Conservation (phyloP, 2,113 vertebrate species). For the Oxyruncus cristatus region DNA sequence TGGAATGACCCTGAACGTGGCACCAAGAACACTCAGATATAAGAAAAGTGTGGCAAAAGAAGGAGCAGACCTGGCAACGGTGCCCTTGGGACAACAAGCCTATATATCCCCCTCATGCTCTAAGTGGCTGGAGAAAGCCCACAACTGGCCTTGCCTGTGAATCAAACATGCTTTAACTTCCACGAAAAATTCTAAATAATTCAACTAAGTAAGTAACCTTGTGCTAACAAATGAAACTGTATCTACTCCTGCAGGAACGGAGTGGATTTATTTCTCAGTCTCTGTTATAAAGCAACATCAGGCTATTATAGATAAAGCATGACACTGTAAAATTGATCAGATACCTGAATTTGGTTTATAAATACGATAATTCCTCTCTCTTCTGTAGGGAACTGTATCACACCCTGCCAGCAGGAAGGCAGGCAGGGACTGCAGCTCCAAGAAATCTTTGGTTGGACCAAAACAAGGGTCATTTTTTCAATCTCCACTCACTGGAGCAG, state of each 20-base stretch:
- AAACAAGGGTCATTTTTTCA: background rate
- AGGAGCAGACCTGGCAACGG: background rate
- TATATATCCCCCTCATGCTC: background rate
- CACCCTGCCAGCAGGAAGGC: background rate
- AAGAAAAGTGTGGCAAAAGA: background rate
- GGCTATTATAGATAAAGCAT: background rate
- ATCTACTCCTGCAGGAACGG: background rate
- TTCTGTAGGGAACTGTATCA: background rate
- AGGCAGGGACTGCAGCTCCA: background rate
- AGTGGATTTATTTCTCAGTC: background rate
- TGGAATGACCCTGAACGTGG: background rate
- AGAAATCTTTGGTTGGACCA: background rate
- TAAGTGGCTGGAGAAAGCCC: background rate
- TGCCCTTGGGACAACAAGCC: background rate
- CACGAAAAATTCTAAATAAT: background rate
- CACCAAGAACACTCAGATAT: background rate
- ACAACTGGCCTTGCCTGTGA: rapidly evolving
- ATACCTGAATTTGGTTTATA: background rate
- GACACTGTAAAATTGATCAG: background rate
- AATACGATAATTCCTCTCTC: background rate
- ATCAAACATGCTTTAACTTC: background rate
- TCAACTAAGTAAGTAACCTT: background rate
- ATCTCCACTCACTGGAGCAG: background rate
- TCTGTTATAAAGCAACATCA: background rate
- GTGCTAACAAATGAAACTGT: background rate